Conservation (phyloP, 2,888 invertebrate species). For the Napeogenes inachia region DNA sequence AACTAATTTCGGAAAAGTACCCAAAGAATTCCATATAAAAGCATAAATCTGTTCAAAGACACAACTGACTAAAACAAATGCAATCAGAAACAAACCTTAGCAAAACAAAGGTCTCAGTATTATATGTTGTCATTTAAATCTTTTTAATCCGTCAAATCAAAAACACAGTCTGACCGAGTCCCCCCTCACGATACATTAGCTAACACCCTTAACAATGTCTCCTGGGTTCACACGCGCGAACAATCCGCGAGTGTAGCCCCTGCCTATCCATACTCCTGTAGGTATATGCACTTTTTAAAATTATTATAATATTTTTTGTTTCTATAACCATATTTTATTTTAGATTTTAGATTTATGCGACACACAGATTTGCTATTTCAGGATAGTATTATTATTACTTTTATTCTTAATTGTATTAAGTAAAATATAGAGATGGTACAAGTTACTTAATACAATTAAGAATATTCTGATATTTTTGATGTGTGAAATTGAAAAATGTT, state of each 20-base stretch:
- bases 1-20: no score
- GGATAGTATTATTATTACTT: no score
- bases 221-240: constrained; percentile 53
- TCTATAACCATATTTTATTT: no score
- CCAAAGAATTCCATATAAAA: no score
- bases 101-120: background rate
- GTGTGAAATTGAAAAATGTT: no score
- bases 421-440: no score
- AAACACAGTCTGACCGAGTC: constrained; percentile 28
- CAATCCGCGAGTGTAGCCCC: constrained; percentile 44
- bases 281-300: background rate
- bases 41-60: no score
- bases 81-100: background rate
- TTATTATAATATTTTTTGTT: background rate
- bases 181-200: constrained; percentile 47
- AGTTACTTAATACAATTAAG: no score
- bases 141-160: constrained; percentile 30
- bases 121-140: constrained; percentile 8
- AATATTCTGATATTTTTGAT: no score
- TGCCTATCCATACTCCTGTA: constrained; percentile 33
- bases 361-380: no score
- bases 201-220: constrained; percentile 52
- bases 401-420: no score
- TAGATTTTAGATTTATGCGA: no score
- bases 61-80: background rate